A percentile compares a stretch with the other conserved stretches of the same genome.
phyloP scores from a whole-genome alignment of 2,888 invertebrate genomes.

The Ophion obscuratus region DNA sequence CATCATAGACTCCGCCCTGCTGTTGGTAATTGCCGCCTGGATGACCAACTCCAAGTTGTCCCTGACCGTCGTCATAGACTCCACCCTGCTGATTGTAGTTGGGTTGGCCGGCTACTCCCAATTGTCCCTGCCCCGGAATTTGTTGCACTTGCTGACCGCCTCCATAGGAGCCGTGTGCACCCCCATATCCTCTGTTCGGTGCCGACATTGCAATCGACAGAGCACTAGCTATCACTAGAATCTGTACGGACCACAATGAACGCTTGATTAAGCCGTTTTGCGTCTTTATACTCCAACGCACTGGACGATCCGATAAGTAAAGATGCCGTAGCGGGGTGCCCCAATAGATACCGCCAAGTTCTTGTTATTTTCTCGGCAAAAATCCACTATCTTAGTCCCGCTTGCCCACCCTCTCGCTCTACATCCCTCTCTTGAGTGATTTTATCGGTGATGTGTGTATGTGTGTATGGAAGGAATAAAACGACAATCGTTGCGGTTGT shows the following conservation, averaged over 20 bases:
- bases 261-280: not conserved
- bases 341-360: constrained; percentile 8
- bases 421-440: not conserved
- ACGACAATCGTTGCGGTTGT: not conserved
- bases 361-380: not conserved
- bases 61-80: constrained; percentile 10
- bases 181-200: constrained; percentile 75
- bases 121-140: constrained; percentile 14
- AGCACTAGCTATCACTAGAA: constrained; percentile 36
- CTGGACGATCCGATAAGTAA: not conserved
- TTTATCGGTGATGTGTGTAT: not conserved
- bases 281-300: constrained; percentile 23
- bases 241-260: constrained; percentile 27
- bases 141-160: not conserved
- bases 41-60: constrained; percentile 6
- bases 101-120: not conserved
- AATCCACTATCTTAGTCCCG: constrained; percentile 1
- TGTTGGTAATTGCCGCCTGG: not conserved
- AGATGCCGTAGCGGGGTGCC: not conserved
- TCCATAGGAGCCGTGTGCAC: constrained; percentile 61
- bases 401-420: not conserved
- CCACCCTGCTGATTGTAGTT: constrained; percentile 54
- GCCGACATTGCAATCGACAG: constrained; percentile 77
- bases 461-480: not conserved
- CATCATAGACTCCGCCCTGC: constrained; percentile 55